phyloP scores from a whole-genome alignment of 2,888 invertebrate genomes.

The Acrocera orbiculus region DNA sequence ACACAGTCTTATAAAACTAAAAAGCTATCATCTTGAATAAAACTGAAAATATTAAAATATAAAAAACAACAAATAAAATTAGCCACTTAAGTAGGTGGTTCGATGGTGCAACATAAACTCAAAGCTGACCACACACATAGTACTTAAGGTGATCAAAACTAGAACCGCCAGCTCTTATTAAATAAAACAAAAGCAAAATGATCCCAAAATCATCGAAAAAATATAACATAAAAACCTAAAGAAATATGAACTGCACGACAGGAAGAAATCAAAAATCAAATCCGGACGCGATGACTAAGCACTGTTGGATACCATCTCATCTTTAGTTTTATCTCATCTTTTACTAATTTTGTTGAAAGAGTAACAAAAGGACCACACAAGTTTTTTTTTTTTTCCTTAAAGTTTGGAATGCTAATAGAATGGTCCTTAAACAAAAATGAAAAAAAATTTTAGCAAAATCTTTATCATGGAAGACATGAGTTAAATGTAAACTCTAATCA shows the following conservation, averaged over 20 bases:
- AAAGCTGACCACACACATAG: conserved; percentile 11
- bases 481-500: too few species aligned
- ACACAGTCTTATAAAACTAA: too few species aligned
- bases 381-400: conserved; percentile 2
- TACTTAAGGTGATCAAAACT: conserved; percentile 7
- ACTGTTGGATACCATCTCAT: conserved; percentile 10
- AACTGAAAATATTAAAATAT: too few species aligned
- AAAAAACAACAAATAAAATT: too few species aligned
- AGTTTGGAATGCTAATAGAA: conserved; percentile 4
- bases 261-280: conserved; percentile 10
- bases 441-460: too few species aligned
- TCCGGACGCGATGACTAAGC: conserved; percentile 10
- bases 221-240: conserved; percentile 4
- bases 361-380: conserved; percentile 13
- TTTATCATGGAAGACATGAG: too few species aligned
- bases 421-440: conserved; percentile 4
- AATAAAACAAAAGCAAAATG: background rate
- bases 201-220: background rate
- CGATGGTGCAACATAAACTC: too few species aligned
- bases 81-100: conserved; percentile 8
- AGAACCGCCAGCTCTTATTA: conserved; percentile 6
- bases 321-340: conserved; percentile 10
- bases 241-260: too few species aligned
- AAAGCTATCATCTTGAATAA: too few species aligned
- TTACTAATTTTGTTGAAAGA: conserved; percentile 11